Conservation (phyloP, 1,140 invertebrate genomes). For the Drosophila parvula region DNA sequence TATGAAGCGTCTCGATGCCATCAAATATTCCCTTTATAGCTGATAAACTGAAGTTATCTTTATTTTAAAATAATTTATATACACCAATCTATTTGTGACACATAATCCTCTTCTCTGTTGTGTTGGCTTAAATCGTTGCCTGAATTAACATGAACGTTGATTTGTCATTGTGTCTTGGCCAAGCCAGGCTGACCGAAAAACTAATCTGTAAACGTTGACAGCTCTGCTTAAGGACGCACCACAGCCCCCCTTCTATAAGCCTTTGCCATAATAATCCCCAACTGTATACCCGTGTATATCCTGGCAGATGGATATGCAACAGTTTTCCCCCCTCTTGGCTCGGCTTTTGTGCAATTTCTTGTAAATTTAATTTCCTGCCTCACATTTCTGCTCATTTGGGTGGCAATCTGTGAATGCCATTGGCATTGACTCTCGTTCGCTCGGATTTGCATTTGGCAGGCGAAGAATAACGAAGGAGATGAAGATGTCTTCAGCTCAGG, state of each 20-base stretch:
- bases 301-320: slow-evolving; percentile 51
- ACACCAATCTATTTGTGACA: neutral
- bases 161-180: slow-evolving; percentile 10
- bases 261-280: slow-evolving; percentile 42
- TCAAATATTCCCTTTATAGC: slow-evolving; percentile 24
- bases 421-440: slow-evolving; percentile 52
- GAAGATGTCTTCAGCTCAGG: neutral
- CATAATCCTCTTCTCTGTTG: neutral
- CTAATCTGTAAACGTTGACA: slow-evolving; percentile 44
- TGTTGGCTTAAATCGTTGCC: slow-evolving; percentile 15
- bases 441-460: slow-evolving; percentile 45
- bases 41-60: neutral
- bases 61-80: slow-evolving; percentile 1
- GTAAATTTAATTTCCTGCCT: slow-evolving; percentile 79
- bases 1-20: neutral
- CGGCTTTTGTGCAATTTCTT: slow-evolving; percentile 64
- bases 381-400: slow-evolving; percentile 51
- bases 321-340: slow-evolving; percentile 33
- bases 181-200: slow-evolving; percentile 22
- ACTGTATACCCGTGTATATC: slow-evolving; percentile 17
- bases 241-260: neutral
- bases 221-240: slow-evolving; percentile 16
- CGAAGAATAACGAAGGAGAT: slow-evolving; percentile 16
- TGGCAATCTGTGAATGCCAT: slow-evolving; percentile 32
- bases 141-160: slow-evolving; percentile 23